Evolutionary conservation across 2,797 vertebrate species (phyloP), one percentile per base, ranked within the genome.

Genomic region (Aplochiton taeniatus): DNA sequence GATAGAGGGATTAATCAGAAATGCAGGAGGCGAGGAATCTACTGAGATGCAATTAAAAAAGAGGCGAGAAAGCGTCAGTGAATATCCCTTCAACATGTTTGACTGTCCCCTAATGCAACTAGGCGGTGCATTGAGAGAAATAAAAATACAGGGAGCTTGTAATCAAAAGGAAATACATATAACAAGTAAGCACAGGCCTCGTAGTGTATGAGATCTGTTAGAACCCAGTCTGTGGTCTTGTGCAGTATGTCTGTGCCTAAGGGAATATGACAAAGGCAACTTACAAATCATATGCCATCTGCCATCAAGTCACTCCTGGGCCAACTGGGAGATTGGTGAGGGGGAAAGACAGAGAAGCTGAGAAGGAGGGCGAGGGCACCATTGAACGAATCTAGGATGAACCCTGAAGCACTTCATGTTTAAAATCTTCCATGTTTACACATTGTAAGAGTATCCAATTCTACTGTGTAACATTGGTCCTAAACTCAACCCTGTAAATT

Each of bases 211-310:
- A 71, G 70, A 79, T 72, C 52, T 73, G 63, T 61, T 78, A 84
- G 74, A 74, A 80, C 68, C 72, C 75, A 65, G 75, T 78, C 77
- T 73, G 55, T 42, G 19, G 57, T 52, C 69, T 77, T 76, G 63
- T 67, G 16, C 55, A 20, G 42, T 58, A 65, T 61, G 70, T 72
- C 41, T 65, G 66, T 72, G 73, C 61, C 59, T 1, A 43, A 75
- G 48, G 47, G 77, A 61, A 42, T 63, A 54, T 67, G 75, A 85
- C 75, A 76, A 76, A 76, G n/a, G 0, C 12, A 20, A 20, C 46
- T 43, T 41, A 11, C 43, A 8, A 20, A 55, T 79, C 83, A 78
- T 64, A 69, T 79, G 8, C 82, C 83, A 88, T 86, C 83, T 85
- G 85, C 77, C 79, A 74, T 69, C 10, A 74, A 81, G 75, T 78